Conservation (phyloP, 2,797 vertebrate genomes). For the Rhadinocentrus ornatus region DNA sequence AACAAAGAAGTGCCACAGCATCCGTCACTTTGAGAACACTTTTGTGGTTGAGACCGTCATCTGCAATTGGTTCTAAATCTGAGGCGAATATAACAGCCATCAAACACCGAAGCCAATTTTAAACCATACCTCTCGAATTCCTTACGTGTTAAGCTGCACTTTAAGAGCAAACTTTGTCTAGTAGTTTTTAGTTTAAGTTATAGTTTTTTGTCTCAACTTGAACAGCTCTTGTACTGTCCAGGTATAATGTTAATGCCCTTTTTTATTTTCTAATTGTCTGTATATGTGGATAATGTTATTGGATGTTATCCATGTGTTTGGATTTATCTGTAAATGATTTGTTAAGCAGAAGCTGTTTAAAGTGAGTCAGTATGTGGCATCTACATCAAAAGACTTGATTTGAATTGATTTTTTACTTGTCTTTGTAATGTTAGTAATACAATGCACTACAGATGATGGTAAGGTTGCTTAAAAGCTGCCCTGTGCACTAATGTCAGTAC, state of each 20-base stretch:
- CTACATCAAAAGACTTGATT: slow-evolving; percentile 37
- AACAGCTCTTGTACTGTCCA: slow-evolving; percentile 44
- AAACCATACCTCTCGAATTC: slow-evolving; percentile 81
- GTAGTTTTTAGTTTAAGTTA: slow-evolving; percentile 42
- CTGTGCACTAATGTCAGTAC: slow-evolving; percentile 37
- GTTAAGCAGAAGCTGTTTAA: slow-evolving; percentile 49
- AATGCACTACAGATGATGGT: slow-evolving; percentile 43
- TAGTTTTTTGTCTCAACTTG: slow-evolving; percentile 49
- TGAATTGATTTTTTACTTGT: slow-evolving; percentile 32
- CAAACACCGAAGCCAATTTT: slow-evolving; percentile 70
- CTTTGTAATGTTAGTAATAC: slow-evolving; percentile 12
- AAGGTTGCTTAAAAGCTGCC: slow-evolving; percentile 41
- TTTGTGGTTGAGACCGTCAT: slow-evolving; percentile 96
- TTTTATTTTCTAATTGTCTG: slow-evolving; percentile 33
- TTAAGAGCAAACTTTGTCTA: slow-evolving; percentile 77
- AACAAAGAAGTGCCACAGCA: slow-evolving; percentile 86
- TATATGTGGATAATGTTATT: slow-evolving; percentile 47
- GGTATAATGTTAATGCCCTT: slow-evolving; percentile 35
- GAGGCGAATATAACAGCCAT: slow-evolving; percentile 54
- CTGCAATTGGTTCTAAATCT: slow-evolving; percentile 84
- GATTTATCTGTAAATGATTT: slow-evolving; percentile 71
- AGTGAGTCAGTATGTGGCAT: slow-evolving; percentile 48
- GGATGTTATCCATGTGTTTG: slow-evolving; percentile 48
- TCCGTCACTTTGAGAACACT: slow-evolving; percentile 95
- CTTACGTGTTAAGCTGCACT: slow-evolving; percentile 83